Percentiles rank a stretch among this genome's conserved stretches.
phyloP scores from a whole-genome alignment of 37 sponge, comb jelly and placozoan species.

The Ianthella basta region DNA sequence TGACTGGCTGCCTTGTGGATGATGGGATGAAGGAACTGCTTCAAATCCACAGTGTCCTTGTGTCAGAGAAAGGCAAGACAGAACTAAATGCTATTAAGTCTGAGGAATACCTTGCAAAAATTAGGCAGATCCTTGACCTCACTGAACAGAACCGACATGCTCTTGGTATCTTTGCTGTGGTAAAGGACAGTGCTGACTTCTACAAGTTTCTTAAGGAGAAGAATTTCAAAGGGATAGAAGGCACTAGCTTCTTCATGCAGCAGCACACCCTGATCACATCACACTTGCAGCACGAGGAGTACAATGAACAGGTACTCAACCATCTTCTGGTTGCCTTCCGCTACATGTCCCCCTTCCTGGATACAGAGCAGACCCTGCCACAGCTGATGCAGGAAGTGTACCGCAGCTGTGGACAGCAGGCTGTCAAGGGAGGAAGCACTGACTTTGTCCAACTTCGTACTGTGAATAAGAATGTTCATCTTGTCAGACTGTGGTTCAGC shows the following conservation, averaged over 20 bases:
- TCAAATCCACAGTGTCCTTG: slow-evolving; percentile 41
- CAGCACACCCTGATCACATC: slow-evolving; percentile 76
- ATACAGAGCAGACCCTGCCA: slow-evolving; percentile 48
- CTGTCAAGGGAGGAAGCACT: slow-evolving; percentile 32
- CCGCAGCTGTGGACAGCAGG: slow-evolving; percentile 33
- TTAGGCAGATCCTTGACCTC: slow-evolving; percentile 37
- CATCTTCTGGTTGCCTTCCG: slow-evolving; percentile 84
- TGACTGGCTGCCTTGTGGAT: slow-evolving; percentile 62
- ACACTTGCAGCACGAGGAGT: slow-evolving; percentile 88
- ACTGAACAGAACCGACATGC: neutral
- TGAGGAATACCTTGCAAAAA: slow-evolving; percentile 39
- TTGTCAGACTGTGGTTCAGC: slow-evolving; percentile 88
- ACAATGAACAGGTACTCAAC: slow-evolving; percentile 87
- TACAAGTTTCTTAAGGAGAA: slow-evolving; percentile 72
- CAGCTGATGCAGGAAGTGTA: slow-evolving; percentile 64
- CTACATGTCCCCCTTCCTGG: slow-evolving; percentile 73
- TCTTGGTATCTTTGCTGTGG: slow-evolving; percentile 60
- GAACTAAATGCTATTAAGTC: slow-evolving; percentile 65
- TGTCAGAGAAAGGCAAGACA: slow-evolving; percentile 15
- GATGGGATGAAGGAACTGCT: slow-evolving; percentile 40
- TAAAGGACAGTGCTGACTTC: slow-evolving; percentile 65
- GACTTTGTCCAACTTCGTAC: slow-evolving; percentile 46
- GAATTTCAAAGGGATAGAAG: slow-evolving; percentile 55
- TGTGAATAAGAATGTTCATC: slow-evolving; percentile 80
- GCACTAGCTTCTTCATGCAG: slow-evolving; percentile 52